Base-by-base conservation (phyloP, 2,113 vertebrate genomes). In the Lipophrys pholis region DNA sequence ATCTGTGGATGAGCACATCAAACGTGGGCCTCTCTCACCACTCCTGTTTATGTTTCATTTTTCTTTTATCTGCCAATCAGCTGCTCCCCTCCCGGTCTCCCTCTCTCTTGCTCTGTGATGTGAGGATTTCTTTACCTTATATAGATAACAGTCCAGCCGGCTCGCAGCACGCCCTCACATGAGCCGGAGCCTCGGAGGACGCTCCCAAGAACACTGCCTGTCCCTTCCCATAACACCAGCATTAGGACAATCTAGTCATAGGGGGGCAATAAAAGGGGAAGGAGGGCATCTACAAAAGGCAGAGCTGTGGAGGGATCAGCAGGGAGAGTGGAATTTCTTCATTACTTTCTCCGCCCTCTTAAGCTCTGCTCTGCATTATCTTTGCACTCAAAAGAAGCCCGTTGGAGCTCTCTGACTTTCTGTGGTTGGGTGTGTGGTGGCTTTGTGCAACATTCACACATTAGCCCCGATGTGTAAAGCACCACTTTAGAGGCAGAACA, bases 31-130 rank as follows among this genome's bases (percentile, higher is more conserved):
- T n/a, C n/a, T n/a, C 40, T 12, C 55, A 39, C 56, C 12, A 30
- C 58, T 82, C 10, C 5, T 89, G 83, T 89, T 90, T 89, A 60
- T 87, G 50, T 91, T 91, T 89, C 80, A 83, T 89, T 89, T 89
- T 81, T 83, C 65, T 73, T 89, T 80, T 76, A 90, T 91, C 89
- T 80, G 57, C 58, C 36, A 10, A 88, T 89, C 85, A 54, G 58
- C 36, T 49, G 55, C 70, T 62, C 65, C n/a, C 38, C 39, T 45
- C 50, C 49, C 74, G 49, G 79, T 51, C 45, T 68, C 15, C 69
- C 56, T 62, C 7, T 59, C 40, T 6, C 55, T 43, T 6, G 6
- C 45, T 41, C 60, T 17, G 6, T 43, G 46, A 81, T 81, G 59
- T 41, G 12, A 46, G 68, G 9, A 66, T 64, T 67, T 56, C 63